Conservation (phyloP, 2,888 invertebrate species). For the Achlya flavicornis region DNA sequence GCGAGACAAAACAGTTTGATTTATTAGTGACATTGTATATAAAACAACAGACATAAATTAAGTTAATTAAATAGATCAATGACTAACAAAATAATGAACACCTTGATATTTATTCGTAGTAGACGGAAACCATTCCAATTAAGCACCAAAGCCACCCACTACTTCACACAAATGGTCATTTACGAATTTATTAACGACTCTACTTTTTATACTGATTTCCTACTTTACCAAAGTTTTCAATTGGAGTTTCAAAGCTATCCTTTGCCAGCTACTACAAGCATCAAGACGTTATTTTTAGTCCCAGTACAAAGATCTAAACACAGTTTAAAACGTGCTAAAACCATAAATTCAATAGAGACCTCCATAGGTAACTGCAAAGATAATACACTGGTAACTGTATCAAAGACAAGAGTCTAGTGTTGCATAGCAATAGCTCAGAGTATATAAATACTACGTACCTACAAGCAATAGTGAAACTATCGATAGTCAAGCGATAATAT, state of each 20-base stretch:
- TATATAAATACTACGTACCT: too few relatives aligned
- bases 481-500: too few relatives aligned
- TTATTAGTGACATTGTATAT: neutral
- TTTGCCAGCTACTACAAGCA: too few relatives aligned
- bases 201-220: neutral
- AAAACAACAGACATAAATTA: conserved; percentile 12
- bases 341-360: too few relatives aligned
- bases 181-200: neutral
- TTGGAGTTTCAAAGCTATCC: neutral
- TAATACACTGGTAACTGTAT: too few relatives aligned
- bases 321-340: too few relatives aligned
- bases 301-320: too few relatives aligned
- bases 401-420: too few relatives aligned
- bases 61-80: conserved; percentile 23
- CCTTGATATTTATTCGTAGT: neutral
- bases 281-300: too few relatives aligned
- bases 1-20: neutral
- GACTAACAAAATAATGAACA: neutral
- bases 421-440: too few relatives aligned
- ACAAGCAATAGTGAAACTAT: too few relatives aligned
- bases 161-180: neutral
- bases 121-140: conserved; percentile 1
- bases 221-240: neutral
- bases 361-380: too few relatives aligned
- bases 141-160: neutral